Base-by-base conservation (phyloP, 2,888 invertebrate species). In the Lepidocyrtinus sp. region DNA sequence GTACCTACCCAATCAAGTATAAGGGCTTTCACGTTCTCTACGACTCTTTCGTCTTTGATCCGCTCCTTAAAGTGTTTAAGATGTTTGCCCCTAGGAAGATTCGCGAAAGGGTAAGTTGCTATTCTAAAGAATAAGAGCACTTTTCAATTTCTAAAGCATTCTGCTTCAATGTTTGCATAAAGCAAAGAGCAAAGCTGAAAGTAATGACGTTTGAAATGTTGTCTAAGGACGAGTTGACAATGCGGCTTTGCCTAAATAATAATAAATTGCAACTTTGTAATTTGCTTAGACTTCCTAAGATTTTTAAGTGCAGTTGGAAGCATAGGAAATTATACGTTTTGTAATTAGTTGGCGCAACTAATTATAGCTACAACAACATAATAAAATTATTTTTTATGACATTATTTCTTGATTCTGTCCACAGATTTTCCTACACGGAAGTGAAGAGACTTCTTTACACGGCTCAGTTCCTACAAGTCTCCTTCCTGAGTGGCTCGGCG, bases 31-130 rank as follows among this genome's bases (percentile, higher is more conserved):
- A 77, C 61, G 77, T 77, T 45, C 19, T 77, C 15, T 77, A 77
- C 77, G 77, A 77, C 71, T 77, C 77, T n/a, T 77, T 67, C 77
- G 45, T 77, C 46, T 77, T 77, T 50, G 72, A 71, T 67, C 77
- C 77, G 46, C 67, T 77, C 0, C 67, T 77, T 7, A 77, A 77
- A 45, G 59, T 77, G 9, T 72, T 77, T 63, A 77, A 77, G 59
- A 77, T 77, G 71, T 77, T 77, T 67, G 77, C 77, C 19, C 77
- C 77, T 21, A 22, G 65, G 26, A 77, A 77, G 59, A 77, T 77
- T 72, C 77, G 77, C n/a, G 77, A 77, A 26, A 77, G 77, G 77
- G 77, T 77, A 67, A 77, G 72, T 7, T 36, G 36, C 36, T 36
- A 36, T 12, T 36, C 5, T 12, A 12, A 36, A 36, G 36, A 36